phyloP scores from a whole-genome alignment of 2,888 invertebrate species.

The Aporophyla nigra region DNA sequence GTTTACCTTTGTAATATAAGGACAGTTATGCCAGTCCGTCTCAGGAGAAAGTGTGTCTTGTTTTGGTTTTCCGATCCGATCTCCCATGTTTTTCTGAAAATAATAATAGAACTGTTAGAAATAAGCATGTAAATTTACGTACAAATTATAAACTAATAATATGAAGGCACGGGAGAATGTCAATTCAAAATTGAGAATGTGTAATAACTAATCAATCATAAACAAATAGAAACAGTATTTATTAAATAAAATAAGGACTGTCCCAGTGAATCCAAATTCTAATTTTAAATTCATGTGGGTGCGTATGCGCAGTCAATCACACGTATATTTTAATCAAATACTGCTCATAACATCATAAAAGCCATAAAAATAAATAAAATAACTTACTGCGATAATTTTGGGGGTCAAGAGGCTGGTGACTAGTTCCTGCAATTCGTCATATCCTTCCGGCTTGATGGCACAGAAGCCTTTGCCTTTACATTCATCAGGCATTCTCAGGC shows the following conservation, averaged over 20 bases:
- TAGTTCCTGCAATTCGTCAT: constrained; percentile 32
- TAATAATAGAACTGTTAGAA: neutral
- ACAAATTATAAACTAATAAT: neutral
- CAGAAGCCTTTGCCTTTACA: constrained; percentile 48
- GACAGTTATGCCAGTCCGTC: constrained; percentile 50
- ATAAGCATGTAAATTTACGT: neutral
- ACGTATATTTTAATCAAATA: neutral
- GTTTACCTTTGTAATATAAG: constrained; percentile 34
- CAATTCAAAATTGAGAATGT: neutral
- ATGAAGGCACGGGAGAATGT: neutral
- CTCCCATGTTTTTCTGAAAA: constrained; percentile 38
- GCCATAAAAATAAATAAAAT: neutral
- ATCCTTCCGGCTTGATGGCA: constrained; percentile 48
- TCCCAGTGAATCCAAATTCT: neutral
- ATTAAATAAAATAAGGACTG: neutral
- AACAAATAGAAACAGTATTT: neutral
- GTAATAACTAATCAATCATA: neutral
- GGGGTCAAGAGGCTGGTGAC: constrained; percentile 15
- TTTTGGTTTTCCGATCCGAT: neutral
- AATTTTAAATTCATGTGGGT: neutral
- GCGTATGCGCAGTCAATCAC: too few species aligned
- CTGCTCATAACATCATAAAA: neutral
- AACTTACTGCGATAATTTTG: constrained; percentile 41
- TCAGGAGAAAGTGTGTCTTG: constrained; percentile 15
- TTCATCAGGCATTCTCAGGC: constrained; percentile 39